Conservation (phyloP, 2,113 vertebrate species). For the Oncorhynchus kisutch region DNA sequence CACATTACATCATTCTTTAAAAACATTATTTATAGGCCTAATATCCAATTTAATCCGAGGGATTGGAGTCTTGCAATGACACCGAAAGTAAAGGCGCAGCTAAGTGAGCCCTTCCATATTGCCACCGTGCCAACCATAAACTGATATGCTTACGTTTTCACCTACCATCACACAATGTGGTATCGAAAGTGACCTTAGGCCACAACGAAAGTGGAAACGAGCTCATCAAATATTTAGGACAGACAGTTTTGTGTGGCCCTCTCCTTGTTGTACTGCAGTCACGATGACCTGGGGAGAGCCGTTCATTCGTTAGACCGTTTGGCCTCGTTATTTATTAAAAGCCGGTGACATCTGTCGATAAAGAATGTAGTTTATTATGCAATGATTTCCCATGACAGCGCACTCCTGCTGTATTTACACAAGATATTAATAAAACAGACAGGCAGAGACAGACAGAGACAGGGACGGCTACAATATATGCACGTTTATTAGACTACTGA, state of each 20-base stretch:
- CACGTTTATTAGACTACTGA: slow-evolving; percentile 65
- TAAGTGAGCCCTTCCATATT: not conserved
- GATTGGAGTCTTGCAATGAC: not conserved
- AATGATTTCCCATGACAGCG: slow-evolving; percentile 46
- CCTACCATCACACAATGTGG: too few relatives aligned
- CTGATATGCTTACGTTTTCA: not conserved
- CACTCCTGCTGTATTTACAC: slow-evolving; percentile 37
- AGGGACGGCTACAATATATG: not conserved
- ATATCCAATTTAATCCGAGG: too few relatives aligned
- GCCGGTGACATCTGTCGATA: slow-evolving; percentile 62
- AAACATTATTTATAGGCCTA: too few relatives aligned
- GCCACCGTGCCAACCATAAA: not conserved
- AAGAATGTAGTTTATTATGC: slow-evolving; percentile 64
- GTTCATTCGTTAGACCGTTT: not conserved
- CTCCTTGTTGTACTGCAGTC: not conserved
- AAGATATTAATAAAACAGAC: slow-evolving; percentile 45
- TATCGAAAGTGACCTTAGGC: too few relatives aligned
- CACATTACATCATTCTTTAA: too few relatives aligned
- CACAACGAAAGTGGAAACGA: not conserved
- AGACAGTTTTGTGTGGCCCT: not conserved
- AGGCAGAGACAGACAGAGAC: not conserved
- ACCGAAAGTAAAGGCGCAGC: not conserved
- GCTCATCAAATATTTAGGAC: not conserved
- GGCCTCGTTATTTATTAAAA: slow-evolving; percentile 52
- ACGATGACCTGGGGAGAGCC: not conserved